Evolutionary conservation across 2,888 invertebrate genomes (phyloP).

Genomic region (Camptogramma bilineatum): DNA sequence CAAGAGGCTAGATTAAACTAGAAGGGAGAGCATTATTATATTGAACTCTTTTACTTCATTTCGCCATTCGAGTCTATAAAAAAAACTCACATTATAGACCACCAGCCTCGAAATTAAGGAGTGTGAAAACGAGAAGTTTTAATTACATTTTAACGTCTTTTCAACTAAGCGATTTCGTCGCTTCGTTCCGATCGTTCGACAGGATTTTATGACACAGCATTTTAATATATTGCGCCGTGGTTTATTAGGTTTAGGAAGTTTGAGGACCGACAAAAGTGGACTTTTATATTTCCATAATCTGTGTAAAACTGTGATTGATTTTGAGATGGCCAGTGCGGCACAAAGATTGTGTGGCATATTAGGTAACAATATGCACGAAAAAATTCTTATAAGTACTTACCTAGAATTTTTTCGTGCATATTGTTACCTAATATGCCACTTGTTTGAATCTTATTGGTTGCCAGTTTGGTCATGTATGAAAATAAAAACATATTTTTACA

Average conservation of each 20-base stretch:
- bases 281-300: not conserved
- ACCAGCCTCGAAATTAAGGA: conserved; percentile 47
- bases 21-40: conserved; percentile 2
- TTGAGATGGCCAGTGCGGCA: too few species aligned
- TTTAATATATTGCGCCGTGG: conserved; percentile 48
- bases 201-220: conserved; percentile 53
- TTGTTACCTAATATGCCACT: too few species aligned
- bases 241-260: conserved; percentile 32
- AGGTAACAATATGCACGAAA: too few species aligned
- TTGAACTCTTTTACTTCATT: not conserved
- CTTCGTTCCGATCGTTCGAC: conserved; percentile 55
- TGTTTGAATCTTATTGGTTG: too few species aligned
- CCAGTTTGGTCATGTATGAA: too few species aligned
- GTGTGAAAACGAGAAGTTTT: conserved; percentile 46
- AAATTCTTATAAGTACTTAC: too few species aligned
- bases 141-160: conserved; percentile 60
- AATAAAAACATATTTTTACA: too few species aligned
- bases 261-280: not conserved
- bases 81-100: conserved; percentile 50
- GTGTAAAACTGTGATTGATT: not conserved
- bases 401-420: too few species aligned
- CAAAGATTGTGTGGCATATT: too few species aligned
- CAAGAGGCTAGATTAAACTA: too few species aligned
- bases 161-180: conserved; percentile 58
- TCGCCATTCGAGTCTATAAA: conserved; percentile 11